A percentile compares a stretch with the other conserved stretches of the same genome.
Conservation (phyloP, 2,113 vertebrate genomes). For the Myxocyprinus asiaticus region DNA sequence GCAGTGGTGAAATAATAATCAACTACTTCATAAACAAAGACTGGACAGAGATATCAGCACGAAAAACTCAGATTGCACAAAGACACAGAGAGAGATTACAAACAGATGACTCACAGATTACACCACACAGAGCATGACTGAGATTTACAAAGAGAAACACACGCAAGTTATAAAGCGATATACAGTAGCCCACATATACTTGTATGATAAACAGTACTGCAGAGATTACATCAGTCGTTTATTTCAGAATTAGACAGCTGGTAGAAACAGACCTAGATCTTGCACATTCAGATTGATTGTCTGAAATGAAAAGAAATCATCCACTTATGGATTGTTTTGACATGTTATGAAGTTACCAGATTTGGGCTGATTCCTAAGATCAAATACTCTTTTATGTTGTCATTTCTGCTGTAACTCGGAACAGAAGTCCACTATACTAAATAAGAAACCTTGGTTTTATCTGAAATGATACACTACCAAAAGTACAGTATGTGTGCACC, state of each 20-base stretch:
- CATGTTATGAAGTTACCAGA: background rate
- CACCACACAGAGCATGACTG: conserved; percentile 49
- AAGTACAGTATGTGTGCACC: too few relatives aligned
- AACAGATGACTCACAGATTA: conserved; percentile 51
- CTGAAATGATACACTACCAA: background rate
- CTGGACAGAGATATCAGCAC: conserved; percentile 23
- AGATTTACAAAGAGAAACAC: conserved; percentile 46
- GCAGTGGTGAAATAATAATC: background rate
- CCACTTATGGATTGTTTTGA: background rate
- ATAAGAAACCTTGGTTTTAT: background rate
- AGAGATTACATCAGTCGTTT: conserved; percentile 1
- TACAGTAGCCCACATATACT: background rate
- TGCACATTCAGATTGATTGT: background rate
- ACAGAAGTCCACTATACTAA: background rate
- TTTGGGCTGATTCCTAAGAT: background rate
- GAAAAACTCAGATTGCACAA: background rate
- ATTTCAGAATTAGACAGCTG: background rate
- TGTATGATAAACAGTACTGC: background rate
- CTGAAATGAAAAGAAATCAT: background rate
- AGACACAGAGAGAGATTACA: conserved; percentile 39
- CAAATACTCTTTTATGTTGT: background rate
- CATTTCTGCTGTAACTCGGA: background rate
- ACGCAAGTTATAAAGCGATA: conserved; percentile 27
- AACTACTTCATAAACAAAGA: background rate
- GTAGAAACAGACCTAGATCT: too few relatives aligned